Base-by-base conservation (phyloP, 1,140 invertebrate species). In the Daktulosphaira vitifoliae region DNA sequence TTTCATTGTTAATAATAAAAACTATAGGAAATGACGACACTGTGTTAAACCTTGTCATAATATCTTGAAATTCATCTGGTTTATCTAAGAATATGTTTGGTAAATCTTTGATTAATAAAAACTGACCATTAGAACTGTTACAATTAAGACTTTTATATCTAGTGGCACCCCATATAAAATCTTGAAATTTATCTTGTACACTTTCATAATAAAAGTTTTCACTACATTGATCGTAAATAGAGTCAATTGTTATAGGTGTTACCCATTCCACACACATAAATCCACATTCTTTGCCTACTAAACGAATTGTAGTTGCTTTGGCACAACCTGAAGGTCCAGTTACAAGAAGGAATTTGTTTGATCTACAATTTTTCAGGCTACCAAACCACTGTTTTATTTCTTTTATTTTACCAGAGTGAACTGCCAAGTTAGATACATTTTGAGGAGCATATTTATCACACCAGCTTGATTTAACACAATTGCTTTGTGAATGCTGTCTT, bases 41-140 rank as follows among this genome's bases (percentile, higher is more conserved):
- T 53, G 74, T 69, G 37, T 74, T 77, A 69, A 83, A 86, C 68
- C 81, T 79, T 54, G 83, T 86, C 54, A 89, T 73, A 59, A 87
- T 71, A 56, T 78, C 73, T 62, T 78, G 72, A 73, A 89, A 86
- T 65, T 79, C 76, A 66, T 78, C 73, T 23, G 80, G 78, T 67
- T 82, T 79, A 64, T 79, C 79, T 1, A 83, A 59, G 70, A 85
- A 81, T 13, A 80, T 74, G 75, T 88, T 87, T n/a, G 86, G 86
- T 72, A 87, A 81, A 73, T 88, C 86, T 75, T 89, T 85, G 3
- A 89, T 80, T 0, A 89, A 71, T 29, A 86, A 74, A 6, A 88
- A 67, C 52, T 74, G 72, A 64, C 77, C 78, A 39, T 76, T 78
- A 67, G 78, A 77, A 37, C 66, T 65, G 25, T 72, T 73, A 33